A percentile compares a stretch with the other conserved stretches of the same genome.
These are phyloP conservation scores for Drosophila lacertosa DNA, from an alignment of 1,140 invertebrate genomes.

Conservation along the genomic window DNA sequence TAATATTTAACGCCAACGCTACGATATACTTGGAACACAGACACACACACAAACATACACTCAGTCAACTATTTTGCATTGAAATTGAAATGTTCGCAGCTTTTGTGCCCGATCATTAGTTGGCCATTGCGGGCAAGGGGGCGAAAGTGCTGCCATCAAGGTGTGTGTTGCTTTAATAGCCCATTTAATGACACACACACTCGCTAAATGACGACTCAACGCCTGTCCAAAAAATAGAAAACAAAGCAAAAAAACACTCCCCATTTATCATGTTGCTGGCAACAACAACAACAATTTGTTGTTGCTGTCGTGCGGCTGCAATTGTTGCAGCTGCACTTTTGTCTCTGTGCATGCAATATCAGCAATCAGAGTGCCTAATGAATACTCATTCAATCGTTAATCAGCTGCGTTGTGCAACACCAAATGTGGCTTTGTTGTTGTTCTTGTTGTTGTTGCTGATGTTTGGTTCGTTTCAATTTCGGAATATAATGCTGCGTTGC, in stretches of 20 bases:
- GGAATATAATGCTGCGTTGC: too few species aligned
- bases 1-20: constrained; percentile 64
- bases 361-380: constrained; percentile 1
- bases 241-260: not conserved
- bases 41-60: constrained; percentile 2
- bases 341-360: not conserved
- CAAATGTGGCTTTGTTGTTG: not conserved
- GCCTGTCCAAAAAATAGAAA: too few species aligned
- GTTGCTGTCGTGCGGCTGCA: not conserved
- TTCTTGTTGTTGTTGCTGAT: not conserved
- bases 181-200: too few species aligned
- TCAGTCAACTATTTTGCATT: constrained; percentile 69
- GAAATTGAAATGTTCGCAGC: constrained; percentile 71
- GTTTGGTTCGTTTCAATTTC: too few species aligned
- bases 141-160: too few species aligned
- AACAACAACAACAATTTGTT: constrained; percentile 3
- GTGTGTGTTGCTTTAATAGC: not conserved
- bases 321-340: constrained; percentile 2
- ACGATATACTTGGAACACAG: constrained; percentile 20
- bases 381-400: constrained; percentile 19
- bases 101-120: constrained; percentile 42
- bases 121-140: not conserved
- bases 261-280: not conserved
- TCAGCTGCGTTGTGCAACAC: not conserved
- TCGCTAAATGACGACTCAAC: too few species aligned